Evolutionary conservation across 2,888 invertebrate genomes (phyloP).

Genomic region (Gasteruption jaculator): DNA sequence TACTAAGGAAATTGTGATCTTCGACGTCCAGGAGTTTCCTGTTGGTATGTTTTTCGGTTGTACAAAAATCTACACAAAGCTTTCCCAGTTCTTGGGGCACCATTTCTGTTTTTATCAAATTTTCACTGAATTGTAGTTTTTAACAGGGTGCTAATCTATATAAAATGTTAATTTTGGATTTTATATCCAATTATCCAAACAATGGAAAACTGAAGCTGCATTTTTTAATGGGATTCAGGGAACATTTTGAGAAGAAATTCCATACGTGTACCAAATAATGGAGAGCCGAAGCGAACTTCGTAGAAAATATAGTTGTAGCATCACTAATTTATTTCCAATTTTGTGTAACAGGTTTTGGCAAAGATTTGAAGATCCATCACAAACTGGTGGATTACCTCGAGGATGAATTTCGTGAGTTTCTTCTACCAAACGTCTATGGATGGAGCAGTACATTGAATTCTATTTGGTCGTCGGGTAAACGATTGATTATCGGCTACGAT

Average conservation of each 20-base stretch:
- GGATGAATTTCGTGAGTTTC: slow-evolving; percentile 41
- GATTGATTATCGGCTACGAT: slow-evolving; percentile 57
- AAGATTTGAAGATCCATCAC: slow-evolving; percentile 36
- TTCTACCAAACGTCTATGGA: slow-evolving; percentile 44
- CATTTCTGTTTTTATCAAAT: neutral
- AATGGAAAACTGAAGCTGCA: neutral
- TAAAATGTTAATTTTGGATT: too few relatives aligned
- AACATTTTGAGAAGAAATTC: too few relatives aligned
- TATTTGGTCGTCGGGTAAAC: slow-evolving; percentile 54
- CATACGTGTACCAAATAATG: too few relatives aligned
- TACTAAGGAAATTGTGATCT: slow-evolving; percentile 59
- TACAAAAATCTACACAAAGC: neutral
- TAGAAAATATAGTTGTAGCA: too few relatives aligned
- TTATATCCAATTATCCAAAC: too few relatives aligned
- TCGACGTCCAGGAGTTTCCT: slow-evolving; percentile 62
- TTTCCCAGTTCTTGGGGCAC: neutral
- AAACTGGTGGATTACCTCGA: slow-evolving; percentile 47
- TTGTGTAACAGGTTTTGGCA: slow-evolving; percentile 48
- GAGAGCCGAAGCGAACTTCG: too few relatives aligned
- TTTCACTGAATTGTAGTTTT: neutral
- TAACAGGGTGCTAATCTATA: too few relatives aligned
- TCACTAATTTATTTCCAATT: neutral
- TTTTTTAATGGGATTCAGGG: too few relatives aligned
- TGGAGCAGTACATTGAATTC: slow-evolving; percentile 53
- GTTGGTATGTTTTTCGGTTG: slow-evolving; percentile 51